These are phyloP conservation scores for Crypturellus tataupa DNA, from an alignment of 2,797 vertebrate genomes.

Conservation along the genomic window DNA sequence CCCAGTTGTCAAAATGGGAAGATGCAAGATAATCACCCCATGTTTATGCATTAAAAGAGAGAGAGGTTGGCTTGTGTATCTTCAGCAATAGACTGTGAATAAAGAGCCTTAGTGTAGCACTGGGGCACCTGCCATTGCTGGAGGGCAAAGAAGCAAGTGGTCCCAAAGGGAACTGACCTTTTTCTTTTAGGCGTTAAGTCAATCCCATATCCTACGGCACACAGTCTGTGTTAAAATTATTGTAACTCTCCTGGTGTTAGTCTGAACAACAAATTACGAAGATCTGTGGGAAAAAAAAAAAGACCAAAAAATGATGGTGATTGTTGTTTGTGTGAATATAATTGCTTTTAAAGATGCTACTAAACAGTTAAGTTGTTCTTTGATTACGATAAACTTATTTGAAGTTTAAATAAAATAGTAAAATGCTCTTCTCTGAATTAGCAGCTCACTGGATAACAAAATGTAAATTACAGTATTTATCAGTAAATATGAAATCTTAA, in stretches of 20 bases:
- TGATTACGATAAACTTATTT: slow-evolving; percentile 34
- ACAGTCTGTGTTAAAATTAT: slow-evolving; percentile 57
- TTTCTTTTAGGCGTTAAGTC: slow-evolving; percentile 63
- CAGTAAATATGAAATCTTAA: neutral
- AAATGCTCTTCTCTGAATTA: neutral
- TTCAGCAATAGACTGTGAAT: slow-evolving; percentile 33
- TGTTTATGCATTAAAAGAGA: neutral
- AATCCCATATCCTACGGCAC: slow-evolving; percentile 68
- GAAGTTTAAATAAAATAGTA: neutral
- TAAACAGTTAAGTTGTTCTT: slow-evolving; percentile 23
- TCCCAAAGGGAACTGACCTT: slow-evolving; percentile 71
- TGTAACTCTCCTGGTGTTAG: slow-evolving; percentile 23
- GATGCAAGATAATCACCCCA: slow-evolving; percentile 21
- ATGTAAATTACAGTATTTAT: slow-evolving; percentile 2
- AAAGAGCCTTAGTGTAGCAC: slow-evolving; percentile 5
- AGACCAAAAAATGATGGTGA: neutral
- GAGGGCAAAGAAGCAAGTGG: slow-evolving; percentile 50
- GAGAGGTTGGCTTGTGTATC: neutral
- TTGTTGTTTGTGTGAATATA: neutral
- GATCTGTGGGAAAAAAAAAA: neutral
- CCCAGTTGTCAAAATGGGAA: neutral
- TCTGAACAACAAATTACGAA: slow-evolving; percentile 42
- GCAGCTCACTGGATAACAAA: neutral
- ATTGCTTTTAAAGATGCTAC: neutral
- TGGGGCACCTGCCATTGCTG: slow-evolving; percentile 66